phyloP scores from a whole-genome alignment of 2,888 invertebrate species.

The Patella pellucida region DNA sequence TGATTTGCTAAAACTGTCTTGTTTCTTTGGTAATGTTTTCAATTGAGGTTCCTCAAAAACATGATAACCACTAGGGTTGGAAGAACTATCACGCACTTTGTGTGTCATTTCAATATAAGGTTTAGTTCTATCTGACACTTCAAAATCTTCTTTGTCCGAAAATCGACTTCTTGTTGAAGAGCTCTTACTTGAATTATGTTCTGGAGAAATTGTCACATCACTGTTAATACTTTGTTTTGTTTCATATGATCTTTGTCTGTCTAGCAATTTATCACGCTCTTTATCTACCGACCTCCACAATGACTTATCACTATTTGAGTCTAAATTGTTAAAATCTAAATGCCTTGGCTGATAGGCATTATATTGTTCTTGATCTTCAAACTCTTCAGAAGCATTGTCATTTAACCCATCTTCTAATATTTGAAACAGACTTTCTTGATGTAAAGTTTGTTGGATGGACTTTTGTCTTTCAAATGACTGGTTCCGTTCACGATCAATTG shows the following conservation, averaged over 20 bases:
- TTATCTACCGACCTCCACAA: too few relatives aligned
- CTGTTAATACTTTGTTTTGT: too few relatives aligned
- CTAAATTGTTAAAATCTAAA: background rate
- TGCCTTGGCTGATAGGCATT: background rate
- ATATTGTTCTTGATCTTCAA: too few relatives aligned
- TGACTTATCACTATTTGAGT: background rate
- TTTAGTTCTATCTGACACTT: background rate
- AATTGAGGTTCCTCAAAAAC: background rate
- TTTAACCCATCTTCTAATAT: too few relatives aligned
- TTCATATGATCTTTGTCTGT: too few relatives aligned
- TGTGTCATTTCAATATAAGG: constrained; percentile 6
- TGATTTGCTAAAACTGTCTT: constrained; percentile 10
- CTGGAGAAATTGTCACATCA: background rate
- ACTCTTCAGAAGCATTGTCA: too few relatives aligned
- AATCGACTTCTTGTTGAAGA: background rate
- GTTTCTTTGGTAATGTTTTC: background rate
- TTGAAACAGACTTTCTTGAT: too few relatives aligned
- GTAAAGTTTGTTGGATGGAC: constrained; percentile 26
- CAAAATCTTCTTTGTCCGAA: background rate
- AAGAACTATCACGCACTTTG: background rate
- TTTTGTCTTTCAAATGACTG: constrained; percentile 46
- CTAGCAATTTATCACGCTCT: too few relatives aligned
- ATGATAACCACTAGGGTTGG: background rate
- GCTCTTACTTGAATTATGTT: background rate
- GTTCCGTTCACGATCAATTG: constrained; percentile 49